These are phyloP conservation scores for Dendrophyllia cribrosa DNA, from an alignment of 64 coral and sea anemone genomes.

Conservation along the genomic window DNA sequence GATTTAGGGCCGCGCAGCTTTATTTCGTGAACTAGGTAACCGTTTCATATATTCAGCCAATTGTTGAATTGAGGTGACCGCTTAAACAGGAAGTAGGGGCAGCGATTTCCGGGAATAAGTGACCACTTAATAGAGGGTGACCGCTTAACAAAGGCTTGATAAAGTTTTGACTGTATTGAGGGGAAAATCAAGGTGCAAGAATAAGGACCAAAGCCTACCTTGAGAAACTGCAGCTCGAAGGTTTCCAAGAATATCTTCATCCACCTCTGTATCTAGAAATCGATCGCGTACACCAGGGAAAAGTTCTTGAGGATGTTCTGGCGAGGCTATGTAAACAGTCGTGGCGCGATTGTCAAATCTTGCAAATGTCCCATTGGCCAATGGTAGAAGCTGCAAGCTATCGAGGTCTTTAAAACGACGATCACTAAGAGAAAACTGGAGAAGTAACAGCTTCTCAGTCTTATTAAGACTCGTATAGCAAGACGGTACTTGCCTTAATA, in stretches of 20 bases:
- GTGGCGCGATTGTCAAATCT: not conserved
- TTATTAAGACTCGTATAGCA: conserved; percentile 24
- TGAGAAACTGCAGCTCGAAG: conserved; percentile 9
- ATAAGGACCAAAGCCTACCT: not conserved
- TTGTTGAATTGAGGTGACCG: no score
- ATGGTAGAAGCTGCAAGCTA: conserved; percentile 69
- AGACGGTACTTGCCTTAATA: not conserved
- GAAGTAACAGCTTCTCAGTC: conserved; percentile 66
- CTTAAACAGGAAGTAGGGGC: no score
- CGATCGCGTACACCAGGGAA: conserved; percentile 53
- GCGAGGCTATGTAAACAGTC: conserved; percentile 49
- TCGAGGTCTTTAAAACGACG: conserved; percentile 37
- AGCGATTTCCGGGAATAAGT: no score
- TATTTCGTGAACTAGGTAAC: no score
- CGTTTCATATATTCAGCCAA: no score
- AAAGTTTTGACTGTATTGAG: no score
- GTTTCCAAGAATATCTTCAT: not conserved
- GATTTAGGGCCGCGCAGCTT: no score
- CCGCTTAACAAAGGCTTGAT: not conserved
- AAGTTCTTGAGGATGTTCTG: conserved; percentile 59
- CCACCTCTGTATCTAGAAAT: conserved; percentile 58
- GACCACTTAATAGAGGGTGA: no score
- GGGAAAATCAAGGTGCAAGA: no score
- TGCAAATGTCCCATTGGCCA: conserved; percentile 49
- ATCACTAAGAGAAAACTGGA: conserved; percentile 67